phyloP scores from a whole-genome alignment of 2,888 invertebrate genomes.

The Cerceris rybyensis region DNA sequence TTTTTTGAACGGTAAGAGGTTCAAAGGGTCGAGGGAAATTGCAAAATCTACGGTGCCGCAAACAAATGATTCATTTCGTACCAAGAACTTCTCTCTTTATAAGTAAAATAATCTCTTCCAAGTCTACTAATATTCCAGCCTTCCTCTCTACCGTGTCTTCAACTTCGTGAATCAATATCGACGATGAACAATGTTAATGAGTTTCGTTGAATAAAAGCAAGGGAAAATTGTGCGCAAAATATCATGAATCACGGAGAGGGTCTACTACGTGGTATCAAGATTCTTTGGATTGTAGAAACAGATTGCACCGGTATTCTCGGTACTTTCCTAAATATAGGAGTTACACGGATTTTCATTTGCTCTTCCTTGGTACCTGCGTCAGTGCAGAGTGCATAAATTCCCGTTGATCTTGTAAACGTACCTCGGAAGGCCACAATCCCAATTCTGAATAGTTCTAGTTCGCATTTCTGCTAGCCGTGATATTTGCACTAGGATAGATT shows the following conservation, averaged over 20 bases:
- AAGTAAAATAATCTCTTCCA: conserved; percentile 31
- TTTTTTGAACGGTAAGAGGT: conserved; percentile 19
- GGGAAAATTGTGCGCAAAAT: neutral
- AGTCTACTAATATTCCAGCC: conserved; percentile 41
- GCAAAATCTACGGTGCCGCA: conserved; percentile 36
- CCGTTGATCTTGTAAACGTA: conserved; percentile 7
- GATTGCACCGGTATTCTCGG: conserved; percentile 14
- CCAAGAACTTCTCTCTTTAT: conserved; percentile 42
- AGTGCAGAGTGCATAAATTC: conserved; percentile 29
- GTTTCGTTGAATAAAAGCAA: neutral
- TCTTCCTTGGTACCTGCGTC: conserved; percentile 4
- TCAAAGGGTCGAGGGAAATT: conserved; percentile 25
- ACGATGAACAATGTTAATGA: neutral
- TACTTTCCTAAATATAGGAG: conserved; percentile 48
- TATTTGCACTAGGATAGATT: too few relatives aligned
- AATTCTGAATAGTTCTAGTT: conserved; percentile 22
- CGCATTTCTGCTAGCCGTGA: conserved; percentile 16
- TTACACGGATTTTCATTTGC: conserved; percentile 4
- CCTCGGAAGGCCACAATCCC: conserved; percentile 8
- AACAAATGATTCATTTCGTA: conserved; percentile 60
- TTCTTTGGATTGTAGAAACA: conserved; percentile 8
- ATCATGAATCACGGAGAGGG: neutral
- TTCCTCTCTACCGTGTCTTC: conserved; percentile 18
- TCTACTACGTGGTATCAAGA: neutral
- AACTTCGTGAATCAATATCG: conserved; percentile 9